Base-by-base conservation (phyloP, 2,888 invertebrate species). In the Clitarchus hookeri region DNA sequence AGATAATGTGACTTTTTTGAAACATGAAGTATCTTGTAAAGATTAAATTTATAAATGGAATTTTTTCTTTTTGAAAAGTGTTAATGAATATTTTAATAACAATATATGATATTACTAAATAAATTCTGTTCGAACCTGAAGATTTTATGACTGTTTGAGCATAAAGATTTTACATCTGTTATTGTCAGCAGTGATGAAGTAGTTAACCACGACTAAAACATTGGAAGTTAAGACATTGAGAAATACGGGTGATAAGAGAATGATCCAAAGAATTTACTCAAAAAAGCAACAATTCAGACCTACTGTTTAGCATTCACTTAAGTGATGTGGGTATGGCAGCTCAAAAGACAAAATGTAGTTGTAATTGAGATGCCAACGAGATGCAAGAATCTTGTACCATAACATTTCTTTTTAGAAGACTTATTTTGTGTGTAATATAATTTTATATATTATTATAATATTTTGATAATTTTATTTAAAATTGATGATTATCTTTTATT, bases 231-330 rank as follows among this genome's bases (percentile, higher is more conserved):
- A 65, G 65, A 65, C 65, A 65, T 16, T n/a, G 65, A n/a, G 65
- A 65, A 65, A 65, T 65, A 65, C 65, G 65, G 65, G 65, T 65
- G 65, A 65, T 65, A 65, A 36, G 65, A 65, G 65, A 65, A 65
- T n/a, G 11, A 65, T 65, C 65, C 65, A 65, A 65, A 65, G 65
- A 65, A 65, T 23, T 65, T n/a, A 19, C 65, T 65, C 65, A 11
- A 65, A 65, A 65, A 0, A 36, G 65, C 65, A 65, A 19, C n/a
- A 65, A 23, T 65, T n/a, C 13, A 65, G 65, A 9, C 65, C 8
- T 65, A 65, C 8, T 65, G 48, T 65, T 65, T 8, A 65, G n/a
- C n/a, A 19, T 65, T 11, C 65, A 65, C 13, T 65, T 23, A 65
- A 65, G 65, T 23, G n/a, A 23, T n/a, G 65, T 19, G 65, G 65